phyloP scores from a whole-genome alignment of 2,797 vertebrate species.

The Xenops minutus region DNA sequence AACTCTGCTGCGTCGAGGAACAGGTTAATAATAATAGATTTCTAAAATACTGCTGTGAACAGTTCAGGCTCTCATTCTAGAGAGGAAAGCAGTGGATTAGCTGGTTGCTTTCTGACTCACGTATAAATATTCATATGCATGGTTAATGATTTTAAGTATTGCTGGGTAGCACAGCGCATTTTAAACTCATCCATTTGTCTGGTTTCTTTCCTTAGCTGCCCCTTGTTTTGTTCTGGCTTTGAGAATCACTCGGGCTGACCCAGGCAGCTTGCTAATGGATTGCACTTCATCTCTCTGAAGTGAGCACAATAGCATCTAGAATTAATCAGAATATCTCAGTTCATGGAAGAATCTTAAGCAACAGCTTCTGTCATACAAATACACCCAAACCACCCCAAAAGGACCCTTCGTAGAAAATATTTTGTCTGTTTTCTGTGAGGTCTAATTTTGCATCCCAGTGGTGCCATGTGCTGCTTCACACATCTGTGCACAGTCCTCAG shows the following conservation, averaged over 20 bases:
- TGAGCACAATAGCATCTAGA: neutral
- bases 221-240: neutral
- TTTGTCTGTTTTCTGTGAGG: neutral
- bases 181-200: neutral
- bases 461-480: accelerated
- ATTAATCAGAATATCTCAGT: neutral
- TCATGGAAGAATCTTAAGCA: neutral
- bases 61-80: neutral
- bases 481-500: neutral
- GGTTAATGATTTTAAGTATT: neutral
- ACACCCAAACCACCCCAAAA: accelerated
- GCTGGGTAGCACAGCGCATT: neutral
- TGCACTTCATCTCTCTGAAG: neutral
- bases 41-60: neutral
- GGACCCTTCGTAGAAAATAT: neutral
- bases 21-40: neutral
- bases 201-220: neutral
- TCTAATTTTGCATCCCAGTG: neutral
- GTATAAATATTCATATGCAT: neutral
- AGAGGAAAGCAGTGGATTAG: neutral
- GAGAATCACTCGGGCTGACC: neutral
- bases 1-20: neutral
- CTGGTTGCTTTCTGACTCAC: neutral
- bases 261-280: neutral
- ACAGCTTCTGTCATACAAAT: neutral